Conservation (phyloP, 2,113 vertebrate genomes). For the Trochalopteron elliotii region DNA sequence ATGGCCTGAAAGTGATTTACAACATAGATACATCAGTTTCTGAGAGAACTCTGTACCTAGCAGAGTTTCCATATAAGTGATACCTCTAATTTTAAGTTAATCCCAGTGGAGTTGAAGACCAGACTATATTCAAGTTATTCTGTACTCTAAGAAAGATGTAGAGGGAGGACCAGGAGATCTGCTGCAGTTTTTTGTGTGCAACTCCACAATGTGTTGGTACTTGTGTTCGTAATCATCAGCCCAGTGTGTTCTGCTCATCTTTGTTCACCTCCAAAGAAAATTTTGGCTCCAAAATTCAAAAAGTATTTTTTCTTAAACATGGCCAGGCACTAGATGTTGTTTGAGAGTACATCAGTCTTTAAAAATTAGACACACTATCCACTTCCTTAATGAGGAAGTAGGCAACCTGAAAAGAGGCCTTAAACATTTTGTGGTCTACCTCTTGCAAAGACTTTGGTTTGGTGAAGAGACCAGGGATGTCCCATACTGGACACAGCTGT, state of each 20-base stretch:
- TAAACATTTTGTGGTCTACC: neutral
- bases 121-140: neutral
- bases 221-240: neutral
- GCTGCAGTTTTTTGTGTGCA: neutral
- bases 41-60: neutral
- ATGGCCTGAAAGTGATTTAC: neutral
- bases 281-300: neutral
- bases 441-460: neutral
- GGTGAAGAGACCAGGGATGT: neutral
- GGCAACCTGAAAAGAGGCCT: neutral
- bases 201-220: neutral
- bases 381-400: neutral
- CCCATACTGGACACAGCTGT: neutral
- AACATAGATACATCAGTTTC: neutral
- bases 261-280: neutral
- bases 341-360: neutral
- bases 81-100: neutral
- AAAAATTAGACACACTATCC: neutral
- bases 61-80: neutral
- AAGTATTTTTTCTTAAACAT: neutral
- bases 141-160: neutral
- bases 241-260: neutral
- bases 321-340: neutral
- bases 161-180: neutral
- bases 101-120: neutral